Evolutionary conservation across 2,888 invertebrate genomes (phyloP), one percentile per base, ranked within the genome.

Genomic region (Aethes cnicana): DNA sequence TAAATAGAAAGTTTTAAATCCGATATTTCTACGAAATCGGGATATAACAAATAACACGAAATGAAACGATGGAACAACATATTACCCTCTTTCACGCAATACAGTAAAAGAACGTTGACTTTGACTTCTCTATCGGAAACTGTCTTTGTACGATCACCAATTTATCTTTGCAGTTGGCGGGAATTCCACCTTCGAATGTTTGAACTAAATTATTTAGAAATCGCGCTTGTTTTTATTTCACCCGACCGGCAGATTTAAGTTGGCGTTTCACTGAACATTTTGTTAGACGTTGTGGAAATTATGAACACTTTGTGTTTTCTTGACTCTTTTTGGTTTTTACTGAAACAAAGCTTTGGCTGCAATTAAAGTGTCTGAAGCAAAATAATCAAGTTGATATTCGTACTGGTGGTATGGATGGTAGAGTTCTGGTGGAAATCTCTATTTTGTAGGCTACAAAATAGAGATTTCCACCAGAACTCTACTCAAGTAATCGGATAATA

Each of bases 121-220:
- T 62, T 62, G 64, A 60, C 61, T 63, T 43, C 54, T 62, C 63
- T 57, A 43, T 55, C 33, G 63, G 63, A 67, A 67, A 62, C 37
- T 26, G 32, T 47, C 50, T 54, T 49, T 49, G 37, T 42, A 18
- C 23, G 20, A 44, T 46, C 14, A 32, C 37, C 30, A 52, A 44
- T 30, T 39, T 25, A 37, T 9, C 26, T 14, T 6, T 48, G 18
- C 48, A 32, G 44, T 28, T 43, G 3, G 12, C 4, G n/a, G 18
- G 6, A 28, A 21, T 11, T 4, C 36, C 4, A 6, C 17, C 26
- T 8, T 25, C 18, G 23, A 36, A 28, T 21, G 16, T 28, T 42
- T 12, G n/a, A 21, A 12, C n/a, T 16, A 23, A 23, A n/a, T 30
- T 23, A 9, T 4, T 28, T 12, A 3, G 11, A 21, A 9, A 17